phyloP scores from a whole-genome alignment of 2,797 vertebrate species.

The Semotilus atromaculatus region DNA sequence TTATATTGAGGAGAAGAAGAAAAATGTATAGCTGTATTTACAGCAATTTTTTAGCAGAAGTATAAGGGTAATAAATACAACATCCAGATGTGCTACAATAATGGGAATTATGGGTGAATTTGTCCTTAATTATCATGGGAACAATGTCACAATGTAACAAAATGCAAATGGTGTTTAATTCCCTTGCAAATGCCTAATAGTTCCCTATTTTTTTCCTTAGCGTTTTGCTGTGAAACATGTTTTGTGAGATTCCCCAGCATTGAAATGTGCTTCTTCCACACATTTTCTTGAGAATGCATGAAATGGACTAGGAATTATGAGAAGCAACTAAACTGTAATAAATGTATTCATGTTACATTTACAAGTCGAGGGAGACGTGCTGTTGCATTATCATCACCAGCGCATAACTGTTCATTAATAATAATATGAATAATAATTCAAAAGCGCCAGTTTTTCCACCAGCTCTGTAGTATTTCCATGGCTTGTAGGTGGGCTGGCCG shows the following conservation, averaged over 20 bases:
- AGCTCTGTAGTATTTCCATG: not conserved
- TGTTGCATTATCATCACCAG: conserved; percentile 4
- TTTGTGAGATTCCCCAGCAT: not conserved
- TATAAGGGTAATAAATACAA: not conserved
- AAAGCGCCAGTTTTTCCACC: conserved; percentile 13
- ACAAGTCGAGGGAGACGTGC: not conserved
- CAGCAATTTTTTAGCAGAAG: not conserved
- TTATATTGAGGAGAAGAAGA: not conserved
- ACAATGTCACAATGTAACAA: not conserved
- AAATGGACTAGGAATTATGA: not conserved
- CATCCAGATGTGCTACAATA: not conserved
- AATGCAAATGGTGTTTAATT: not conserved
- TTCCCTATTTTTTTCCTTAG: no score
- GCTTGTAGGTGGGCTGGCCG: conserved; percentile 47
- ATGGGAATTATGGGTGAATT: not conserved
- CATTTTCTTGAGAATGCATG: conserved; percentile 16
- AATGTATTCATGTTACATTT: conserved; percentile 13
- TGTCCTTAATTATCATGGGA: not conserved
- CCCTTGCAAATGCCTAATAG: not conserved
- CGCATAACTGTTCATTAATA: not conserved
- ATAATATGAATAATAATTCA: conserved; percentile 22
- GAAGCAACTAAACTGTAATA: not conserved
- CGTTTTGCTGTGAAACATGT: not conserved
- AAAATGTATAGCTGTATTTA: not conserved
- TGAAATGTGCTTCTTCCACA: not conserved